A percentile compares a stretch with the other conserved stretches of the same genome.
phyloP scores from a whole-genome alignment of 2,888 invertebrate genomes.

The Meloe dianella region DNA sequence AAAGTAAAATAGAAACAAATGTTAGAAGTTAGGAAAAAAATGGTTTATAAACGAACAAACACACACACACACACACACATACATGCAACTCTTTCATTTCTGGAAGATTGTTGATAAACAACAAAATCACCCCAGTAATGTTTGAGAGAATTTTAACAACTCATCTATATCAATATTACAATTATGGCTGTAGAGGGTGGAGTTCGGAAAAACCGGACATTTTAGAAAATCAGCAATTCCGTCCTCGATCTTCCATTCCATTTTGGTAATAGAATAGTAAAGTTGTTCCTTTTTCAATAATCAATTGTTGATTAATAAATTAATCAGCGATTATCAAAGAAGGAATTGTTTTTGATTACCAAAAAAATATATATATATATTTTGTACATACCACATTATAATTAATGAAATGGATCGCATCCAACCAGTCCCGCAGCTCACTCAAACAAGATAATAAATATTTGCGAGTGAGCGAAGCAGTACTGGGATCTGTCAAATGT shows the following conservation, averaged over 20 bases:
- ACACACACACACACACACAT: background rate
- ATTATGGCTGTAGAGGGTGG: background rate
- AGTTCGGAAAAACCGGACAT: background rate
- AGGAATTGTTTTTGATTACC: too few relatives aligned
- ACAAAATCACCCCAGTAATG: background rate
- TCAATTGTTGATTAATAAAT: background rate
- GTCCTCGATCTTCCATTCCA: background rate
- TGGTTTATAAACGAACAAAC: background rate
- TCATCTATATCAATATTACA: background rate
- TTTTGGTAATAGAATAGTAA: background rate
- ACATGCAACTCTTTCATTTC: background rate
- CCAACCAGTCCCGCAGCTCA: constrained; percentile 87
- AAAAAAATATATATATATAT: too few relatives aligned
- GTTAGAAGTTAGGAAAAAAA: constrained; percentile 3
- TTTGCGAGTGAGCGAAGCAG: constrained; percentile 76
- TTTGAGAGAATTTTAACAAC: background rate
- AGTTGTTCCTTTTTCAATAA: background rate
- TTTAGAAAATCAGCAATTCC: background rate
- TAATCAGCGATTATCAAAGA: too few relatives aligned
- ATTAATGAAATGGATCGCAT: constrained; percentile 77
- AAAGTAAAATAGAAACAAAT: constrained; percentile 24
- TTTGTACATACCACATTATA: constrained; percentile 67
- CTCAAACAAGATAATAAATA: constrained; percentile 78
- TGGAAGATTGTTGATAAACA: background rate
- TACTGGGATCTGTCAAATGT: constrained; percentile 78